Evolutionary conservation across 64 coral and sea anemone species (phyloP).

Genomic region (Orbicella faveolata): DNA sequence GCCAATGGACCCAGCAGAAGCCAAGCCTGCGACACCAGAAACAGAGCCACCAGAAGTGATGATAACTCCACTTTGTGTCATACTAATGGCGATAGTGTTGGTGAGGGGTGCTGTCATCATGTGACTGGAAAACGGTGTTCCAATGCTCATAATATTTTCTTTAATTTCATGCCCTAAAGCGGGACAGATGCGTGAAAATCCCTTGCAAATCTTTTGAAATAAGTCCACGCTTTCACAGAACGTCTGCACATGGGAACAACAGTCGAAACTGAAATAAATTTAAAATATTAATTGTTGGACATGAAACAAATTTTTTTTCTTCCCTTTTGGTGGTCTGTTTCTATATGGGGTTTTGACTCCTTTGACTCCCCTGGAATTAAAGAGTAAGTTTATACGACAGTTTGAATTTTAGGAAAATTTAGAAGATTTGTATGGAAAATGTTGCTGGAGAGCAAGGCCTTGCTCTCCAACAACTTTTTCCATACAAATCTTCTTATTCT

Average conservation of each 20-base stretch:
- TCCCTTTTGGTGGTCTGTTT: too few species aligned
- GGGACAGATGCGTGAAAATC: background rate
- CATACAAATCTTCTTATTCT: too few species aligned
- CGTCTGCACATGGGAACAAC: constrained; percentile 13
- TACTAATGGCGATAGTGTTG: background rate
- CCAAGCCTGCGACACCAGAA: background rate
- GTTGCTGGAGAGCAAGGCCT: too few species aligned
- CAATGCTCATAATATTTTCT: background rate
- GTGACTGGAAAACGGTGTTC: background rate
- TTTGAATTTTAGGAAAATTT: too few species aligned
- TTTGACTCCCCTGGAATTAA: too few species aligned
- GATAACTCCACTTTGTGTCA: background rate
- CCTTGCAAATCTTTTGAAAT: constrained; percentile 21
- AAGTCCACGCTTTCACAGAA: constrained; percentile 15
- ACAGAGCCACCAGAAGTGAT: background rate
- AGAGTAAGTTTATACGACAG: too few species aligned
- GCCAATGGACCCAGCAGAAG: background rate
- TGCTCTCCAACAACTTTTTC: too few species aligned
- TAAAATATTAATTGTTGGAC: background rate
- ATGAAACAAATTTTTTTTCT: too few species aligned
- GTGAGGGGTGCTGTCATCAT: background rate
- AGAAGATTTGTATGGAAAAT: too few species aligned
- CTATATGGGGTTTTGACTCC: too few species aligned
- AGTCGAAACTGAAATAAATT: background rate
- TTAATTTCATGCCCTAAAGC: background rate